Evolutionary conservation across 2,797 vertebrate genomes (phyloP).

Genomic region (Muscicapa striata): DNA sequence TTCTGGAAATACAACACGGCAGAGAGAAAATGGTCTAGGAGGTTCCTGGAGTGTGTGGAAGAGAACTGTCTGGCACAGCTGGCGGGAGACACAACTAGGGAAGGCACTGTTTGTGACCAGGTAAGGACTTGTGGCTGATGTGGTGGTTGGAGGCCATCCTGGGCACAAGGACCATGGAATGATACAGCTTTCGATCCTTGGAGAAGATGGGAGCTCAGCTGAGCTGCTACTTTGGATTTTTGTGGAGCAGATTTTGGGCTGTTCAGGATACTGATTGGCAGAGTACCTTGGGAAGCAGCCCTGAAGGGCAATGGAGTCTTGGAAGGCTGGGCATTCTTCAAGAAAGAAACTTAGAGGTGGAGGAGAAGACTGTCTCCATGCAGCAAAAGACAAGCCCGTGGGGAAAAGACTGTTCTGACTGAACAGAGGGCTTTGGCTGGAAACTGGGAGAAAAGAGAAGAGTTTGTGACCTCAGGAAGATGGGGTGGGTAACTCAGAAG

Average conservation of each 20-base stretch:
- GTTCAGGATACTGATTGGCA: not conserved
- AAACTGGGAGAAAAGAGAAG: not conserved
- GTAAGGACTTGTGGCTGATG: not conserved
- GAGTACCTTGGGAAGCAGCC: not conserved
- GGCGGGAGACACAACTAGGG: not conserved
- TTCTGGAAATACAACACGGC: not conserved
- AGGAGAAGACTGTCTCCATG: not conserved
- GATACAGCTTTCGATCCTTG: accelerated
- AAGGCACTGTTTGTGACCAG: not conserved
- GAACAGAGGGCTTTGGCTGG: not conserved
- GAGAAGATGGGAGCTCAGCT: not conserved
- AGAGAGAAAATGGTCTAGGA: not conserved
- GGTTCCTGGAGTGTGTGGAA: not conserved
- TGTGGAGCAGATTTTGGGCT: not conserved
- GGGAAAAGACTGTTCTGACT: not conserved
- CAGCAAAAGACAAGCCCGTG: not conserved
- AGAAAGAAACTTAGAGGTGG: not conserved
- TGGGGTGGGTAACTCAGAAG: not conserved
- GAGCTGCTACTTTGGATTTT: not conserved
- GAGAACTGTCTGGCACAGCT: not conserved
- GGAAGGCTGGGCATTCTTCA: not conserved
- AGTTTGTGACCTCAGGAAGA: not conserved
- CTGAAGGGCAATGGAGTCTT: not conserved
- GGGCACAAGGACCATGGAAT: not conserved
- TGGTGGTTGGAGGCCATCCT: no score